Base-by-base conservation (phyloP, 2,113 vertebrate species). In the Platycercus adscitus region DNA sequence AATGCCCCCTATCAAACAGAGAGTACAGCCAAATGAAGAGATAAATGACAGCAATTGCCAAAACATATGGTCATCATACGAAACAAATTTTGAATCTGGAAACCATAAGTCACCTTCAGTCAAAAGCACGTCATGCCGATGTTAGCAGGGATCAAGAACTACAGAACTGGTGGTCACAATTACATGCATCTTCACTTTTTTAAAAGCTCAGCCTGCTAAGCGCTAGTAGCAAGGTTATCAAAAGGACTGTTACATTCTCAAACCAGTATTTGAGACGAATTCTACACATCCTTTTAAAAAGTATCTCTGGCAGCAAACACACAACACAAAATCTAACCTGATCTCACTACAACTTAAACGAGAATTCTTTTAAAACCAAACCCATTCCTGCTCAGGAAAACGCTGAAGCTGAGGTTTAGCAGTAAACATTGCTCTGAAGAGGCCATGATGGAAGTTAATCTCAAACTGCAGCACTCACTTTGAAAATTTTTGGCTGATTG, bases 61-160 rank as follows among this genome's bases (percentile, higher is more conserved):
- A 94, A 95, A 94, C 29, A 88, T 14, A 89, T 17, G 87, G 61
- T 93, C 75, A 80, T 52, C 94, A 87, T 79, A 78, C 3, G 39
- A 93, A 89, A 95, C 78, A 92, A 58, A 94, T 93, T 88, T 84
- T 91, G 44, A 93, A 61, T 86, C 58, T 88, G 82, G 81, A 96
- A 95, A 91, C 47, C 52, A 78, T 86, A 95, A 84, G 82, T 85
- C 63, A 76, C 50, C 71, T 91, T 78, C 58, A 70, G 37, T 88
- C 65, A 88, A 80, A 90, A 93, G 46, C 41, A 89, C 39, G 84
- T 17, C 61, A 69, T 25, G 19, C 47, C 83, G 17, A 78, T 14
- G 50, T 60, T 43, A 93, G 69, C 39, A 71, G 29, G 39, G 78
- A 81, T 87, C 47, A 91, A 69, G 47, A 33, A 69, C 50, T 82